Conservation (phyloP, 2,888 invertebrate genomes). For the Orthonevra nobilis region DNA sequence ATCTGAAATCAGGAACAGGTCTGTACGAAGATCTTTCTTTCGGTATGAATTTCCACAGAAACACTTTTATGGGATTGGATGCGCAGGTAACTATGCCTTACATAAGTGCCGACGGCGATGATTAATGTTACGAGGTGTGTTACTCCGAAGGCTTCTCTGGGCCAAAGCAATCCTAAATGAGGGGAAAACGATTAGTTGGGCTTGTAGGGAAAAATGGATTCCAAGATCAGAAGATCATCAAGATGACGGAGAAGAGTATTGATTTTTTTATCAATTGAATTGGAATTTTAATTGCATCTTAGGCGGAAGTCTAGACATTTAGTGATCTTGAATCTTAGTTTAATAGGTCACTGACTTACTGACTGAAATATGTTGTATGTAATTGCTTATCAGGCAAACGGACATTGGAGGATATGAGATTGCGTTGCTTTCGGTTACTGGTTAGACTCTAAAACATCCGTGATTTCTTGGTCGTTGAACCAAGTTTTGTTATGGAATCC, state of each 20-base stretch:
- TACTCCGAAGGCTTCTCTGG: neutral
- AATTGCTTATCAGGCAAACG: too few relatives aligned
- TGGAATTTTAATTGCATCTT: slow-evolving; percentile 28
- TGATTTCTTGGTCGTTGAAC: too few relatives aligned
- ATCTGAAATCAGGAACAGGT: slow-evolving; percentile 20
- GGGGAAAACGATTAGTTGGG: slow-evolving; percentile 39
- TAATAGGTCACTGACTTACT: too few relatives aligned
- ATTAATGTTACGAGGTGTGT: slow-evolving; percentile 52
- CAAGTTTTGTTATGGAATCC: too few relatives aligned
- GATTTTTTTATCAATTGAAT: neutral
- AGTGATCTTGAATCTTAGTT: too few relatives aligned
- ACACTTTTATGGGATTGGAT: slow-evolving; percentile 10
- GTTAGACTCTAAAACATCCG: too few relatives aligned
- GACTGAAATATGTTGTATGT: too few relatives aligned
- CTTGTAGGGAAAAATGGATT: too few relatives aligned
- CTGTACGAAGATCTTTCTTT: slow-evolving; percentile 21
- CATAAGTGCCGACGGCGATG: slow-evolving; percentile 21
- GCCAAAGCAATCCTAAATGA: slow-evolving; percentile 2
- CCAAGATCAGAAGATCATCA: too few relatives aligned
- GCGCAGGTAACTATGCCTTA: slow-evolving; percentile 27
- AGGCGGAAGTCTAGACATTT: too few relatives aligned
- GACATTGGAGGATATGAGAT: too few relatives aligned
- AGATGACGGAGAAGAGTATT: neutral
- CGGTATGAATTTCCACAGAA: slow-evolving; percentile 24
- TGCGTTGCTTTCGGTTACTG: too few relatives aligned